Base-by-base conservation (phyloP, 2,113 vertebrate genomes). In the Macaca fascicularis region DNA sequence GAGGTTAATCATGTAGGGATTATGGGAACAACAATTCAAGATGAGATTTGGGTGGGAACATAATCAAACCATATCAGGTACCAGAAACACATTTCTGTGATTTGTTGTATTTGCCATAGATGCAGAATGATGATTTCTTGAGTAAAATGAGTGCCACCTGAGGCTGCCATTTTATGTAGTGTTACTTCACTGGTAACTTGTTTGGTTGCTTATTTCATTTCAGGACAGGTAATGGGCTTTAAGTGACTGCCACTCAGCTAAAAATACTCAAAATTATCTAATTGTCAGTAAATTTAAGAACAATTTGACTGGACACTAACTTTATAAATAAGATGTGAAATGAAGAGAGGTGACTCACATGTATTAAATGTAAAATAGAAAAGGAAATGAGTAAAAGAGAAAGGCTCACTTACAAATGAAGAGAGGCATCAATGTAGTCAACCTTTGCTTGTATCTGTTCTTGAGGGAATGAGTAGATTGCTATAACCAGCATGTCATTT, bases 321-420 rank as follows among this genome's bases (percentile, higher is more conserved):
- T 59, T 85, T 48, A 85, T 45, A 90, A 93, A 81, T 64, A 89
- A 82, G 32, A 70, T 30, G 13, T 94, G 45, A 61, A 94, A 85
- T 43, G 67, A 94, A 9, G 11, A 94, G 6, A 59, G 38, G 7
- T 85, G 50, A 91, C 67, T 78, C 20, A 75, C 79, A 93, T 64
- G 35, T 43, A 38, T 19, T 75, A 92, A 75, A 94, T 55, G 57
- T 74, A 35, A 50, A 90, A 52, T 17, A 81, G 67, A 75, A 23
- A 72, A 83, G 64, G 69, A 43, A 87, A 91, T 61, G 5, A 35
- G 45, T 88, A 55, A 64, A 23, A 27, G 45, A 76, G 50, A 93
- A 89, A 83, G 38, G 27, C 38, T 89, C 55, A 55, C 22, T 91
- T 23, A 48, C 25, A 96, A 94, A 82, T 85, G 57, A 88, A 81